phyloP scores from a whole-genome alignment of 2,113 vertebrate species.

The Cercocebus atys region DNA sequence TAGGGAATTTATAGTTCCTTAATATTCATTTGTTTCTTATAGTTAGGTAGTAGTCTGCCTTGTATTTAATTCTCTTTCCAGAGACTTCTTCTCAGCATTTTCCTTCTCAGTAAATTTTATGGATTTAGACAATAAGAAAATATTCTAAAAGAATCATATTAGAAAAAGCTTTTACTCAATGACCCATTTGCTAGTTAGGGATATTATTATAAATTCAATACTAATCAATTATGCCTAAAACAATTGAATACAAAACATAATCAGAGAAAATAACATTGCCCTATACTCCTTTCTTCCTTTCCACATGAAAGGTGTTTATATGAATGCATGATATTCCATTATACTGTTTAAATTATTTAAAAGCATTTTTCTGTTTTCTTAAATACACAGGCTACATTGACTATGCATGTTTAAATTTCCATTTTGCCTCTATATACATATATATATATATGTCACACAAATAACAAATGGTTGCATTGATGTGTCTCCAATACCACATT shows the following conservation, averaged over 20 bases:
- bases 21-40: neutral
- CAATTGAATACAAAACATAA: neutral
- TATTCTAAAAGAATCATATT: neutral
- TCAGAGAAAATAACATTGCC: neutral
- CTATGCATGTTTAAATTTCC: conserved; percentile 49
- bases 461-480: conserved; percentile 48
- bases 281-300: neutral
- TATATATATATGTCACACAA: conserved; percentile 39
- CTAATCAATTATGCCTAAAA: conserved; percentile 6
- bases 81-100: neutral
- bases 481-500: conserved; percentile 39
- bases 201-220: neutral
- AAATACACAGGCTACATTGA: neutral
- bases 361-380: conserved; percentile 52
- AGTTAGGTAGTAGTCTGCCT: neutral
- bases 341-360: conserved; percentile 51
- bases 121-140: conserved; percentile 29
- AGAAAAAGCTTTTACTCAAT: neutral
- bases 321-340: neutral
- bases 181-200: neutral
- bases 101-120: neutral
- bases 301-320: conserved; percentile 33
- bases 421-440: conserved; percentile 44
- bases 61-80: neutral
- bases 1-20: neutral